Evolutionary conservation across 2,113 vertebrate genomes (phyloP).

Genomic region (Lamprotornis superbus): DNA sequence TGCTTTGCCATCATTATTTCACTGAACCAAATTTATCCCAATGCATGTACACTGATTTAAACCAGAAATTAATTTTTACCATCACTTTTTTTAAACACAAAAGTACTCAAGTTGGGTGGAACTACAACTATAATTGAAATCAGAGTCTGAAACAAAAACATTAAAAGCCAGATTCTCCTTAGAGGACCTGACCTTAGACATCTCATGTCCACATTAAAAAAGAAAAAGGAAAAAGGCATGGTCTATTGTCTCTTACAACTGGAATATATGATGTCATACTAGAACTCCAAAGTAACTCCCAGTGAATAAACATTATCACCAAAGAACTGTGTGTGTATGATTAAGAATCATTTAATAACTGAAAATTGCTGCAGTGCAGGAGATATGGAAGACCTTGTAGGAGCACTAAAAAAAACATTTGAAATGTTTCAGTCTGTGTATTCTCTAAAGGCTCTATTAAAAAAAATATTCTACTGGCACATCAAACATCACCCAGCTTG

Average conservation of each 20-base stretch:
- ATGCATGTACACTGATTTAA: neutral
- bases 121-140: slow-evolving; percentile 18
- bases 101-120: neutral
- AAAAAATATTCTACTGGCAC: neutral
- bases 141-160: slow-evolving; percentile 21
- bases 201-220: neutral
- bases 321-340: neutral
- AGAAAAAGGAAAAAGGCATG: neutral
- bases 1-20: slow-evolving; percentile 5
- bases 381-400: neutral
- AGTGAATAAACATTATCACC: neutral
- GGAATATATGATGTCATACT: neutral
- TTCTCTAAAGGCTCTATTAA: neutral
- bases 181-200: neutral
- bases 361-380: neutral
- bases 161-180: neutral
- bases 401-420: neutral
- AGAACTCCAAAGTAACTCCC: neutral
- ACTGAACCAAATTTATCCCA: neutral
- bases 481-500: neutral
- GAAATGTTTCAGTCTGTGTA: neutral
- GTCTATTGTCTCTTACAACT: neutral
- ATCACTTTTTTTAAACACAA: neutral
- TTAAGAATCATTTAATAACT: neutral
- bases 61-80: slow-evolving; percentile 1